phyloP scores from a whole-genome alignment of 2,888 invertebrate genomes.

The Chrysolina haemoptera region DNA sequence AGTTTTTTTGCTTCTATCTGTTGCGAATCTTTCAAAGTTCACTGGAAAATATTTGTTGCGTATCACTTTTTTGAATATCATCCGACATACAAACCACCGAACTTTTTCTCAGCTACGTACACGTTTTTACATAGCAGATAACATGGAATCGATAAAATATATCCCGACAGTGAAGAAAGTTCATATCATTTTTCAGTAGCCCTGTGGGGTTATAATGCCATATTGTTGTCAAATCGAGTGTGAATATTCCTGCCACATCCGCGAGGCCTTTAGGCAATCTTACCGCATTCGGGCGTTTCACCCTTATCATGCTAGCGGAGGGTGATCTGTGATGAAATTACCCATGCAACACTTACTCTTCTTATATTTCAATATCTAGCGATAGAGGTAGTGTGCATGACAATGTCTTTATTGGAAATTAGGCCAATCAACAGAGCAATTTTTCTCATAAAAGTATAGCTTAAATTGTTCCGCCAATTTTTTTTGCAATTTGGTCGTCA shows the following conservation, averaged over 20 bases:
- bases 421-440: too few species aligned
- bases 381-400: neutral
- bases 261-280: neutral
- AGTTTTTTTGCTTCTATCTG: too few species aligned
- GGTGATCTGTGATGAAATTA: slow-evolving; percentile 1
- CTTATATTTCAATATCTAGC: neutral
- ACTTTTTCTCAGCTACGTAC: neutral
- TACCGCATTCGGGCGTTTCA: neutral
- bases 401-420: neutral
- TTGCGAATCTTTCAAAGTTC: too few species aligned
- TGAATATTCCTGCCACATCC: slow-evolving; percentile 18
- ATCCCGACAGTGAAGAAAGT: neutral
- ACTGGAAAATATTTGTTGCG: too few species aligned
- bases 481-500: too few species aligned
- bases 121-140: neutral
- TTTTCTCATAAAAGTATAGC: too few species aligned
- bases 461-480: too few species aligned
- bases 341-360: neutral
- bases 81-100: neutral
- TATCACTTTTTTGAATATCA: neutral
- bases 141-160: neutral
- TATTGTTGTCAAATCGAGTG: slow-evolving; percentile 20
- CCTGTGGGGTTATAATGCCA: slow-evolving; percentile 4
- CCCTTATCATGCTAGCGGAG: slow-evolving; percentile 3
- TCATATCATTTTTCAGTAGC: neutral